Percentiles rank a stretch among this genome's conserved stretches.
Conservation (phyloP, 2,797 vertebrate species). For the Gallirallus australis region DNA sequence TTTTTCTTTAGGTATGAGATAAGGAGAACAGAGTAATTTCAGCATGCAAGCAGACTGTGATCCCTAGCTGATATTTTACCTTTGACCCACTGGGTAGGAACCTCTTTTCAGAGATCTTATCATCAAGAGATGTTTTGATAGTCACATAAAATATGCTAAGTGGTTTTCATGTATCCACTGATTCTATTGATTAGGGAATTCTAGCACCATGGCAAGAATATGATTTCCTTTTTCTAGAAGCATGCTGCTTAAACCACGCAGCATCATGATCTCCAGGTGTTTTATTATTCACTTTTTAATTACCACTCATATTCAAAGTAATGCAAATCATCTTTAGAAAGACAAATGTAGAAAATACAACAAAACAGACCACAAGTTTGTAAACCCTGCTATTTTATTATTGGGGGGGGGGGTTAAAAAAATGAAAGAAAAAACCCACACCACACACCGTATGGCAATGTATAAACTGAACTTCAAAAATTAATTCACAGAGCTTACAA, state of each 20-base stretch:
- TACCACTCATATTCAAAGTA: not conserved
- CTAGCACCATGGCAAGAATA: not conserved
- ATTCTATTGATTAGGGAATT: not conserved
- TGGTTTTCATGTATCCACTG: not conserved
- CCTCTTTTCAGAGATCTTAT: not conserved
- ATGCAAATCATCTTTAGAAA: not conserved
- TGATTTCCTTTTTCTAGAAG: not conserved
- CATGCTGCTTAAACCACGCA: not conserved
- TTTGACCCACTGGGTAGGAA: not conserved
- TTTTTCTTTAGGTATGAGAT: not conserved
- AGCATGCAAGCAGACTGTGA: not conserved
- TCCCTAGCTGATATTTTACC: not conserved
- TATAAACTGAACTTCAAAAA: not conserved
- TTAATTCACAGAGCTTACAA: not conserved
- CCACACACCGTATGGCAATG: not conserved
- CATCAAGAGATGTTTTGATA: not conserved
- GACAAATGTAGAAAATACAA: not conserved
- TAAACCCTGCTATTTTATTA: not conserved
- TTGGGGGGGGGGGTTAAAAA: not conserved
- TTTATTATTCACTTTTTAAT: constrained; percentile 3
- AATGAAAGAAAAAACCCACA: not conserved
- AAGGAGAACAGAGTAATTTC: not conserved
- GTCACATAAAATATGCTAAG: constrained; percentile 1
- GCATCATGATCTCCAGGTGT: not conserved
- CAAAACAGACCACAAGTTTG: not conserved